Evolutionary conservation across 1,140 invertebrate genomes (phyloP), one percentile per base, ranked within the genome.

Genomic region (Pseudoatta argentina): DNA sequence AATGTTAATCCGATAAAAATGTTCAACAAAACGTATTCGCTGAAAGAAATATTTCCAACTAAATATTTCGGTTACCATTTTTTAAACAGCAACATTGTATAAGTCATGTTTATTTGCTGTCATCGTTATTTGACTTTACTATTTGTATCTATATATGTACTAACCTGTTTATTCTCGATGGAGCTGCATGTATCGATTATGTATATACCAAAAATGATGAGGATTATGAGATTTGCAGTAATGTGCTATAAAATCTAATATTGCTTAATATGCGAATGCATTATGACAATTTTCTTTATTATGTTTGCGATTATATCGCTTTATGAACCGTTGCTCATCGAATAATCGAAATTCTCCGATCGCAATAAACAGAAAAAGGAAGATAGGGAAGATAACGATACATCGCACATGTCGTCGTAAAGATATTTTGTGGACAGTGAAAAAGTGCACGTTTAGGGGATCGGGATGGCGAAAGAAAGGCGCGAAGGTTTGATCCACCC

Each of bases 371-470:
- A 12, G 48, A 44, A 3, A 21, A 7, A 44, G 27, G 5, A 51
- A 21, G 24, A 18, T n/a, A 44, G 3, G 16, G 14, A 67, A 71
- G 51, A n/a, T 61, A 57, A 30, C 71, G 34, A 57, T 76, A 53
- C 55, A 53, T 71, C 79, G 24, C 24, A 30, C 48, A 30, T 44
- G 34, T 57, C 24, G 86, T 18, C 44, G 53, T 83, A 83, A 39
- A 21, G 69, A 87, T 88, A 88, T 81, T 81, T 63, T 55, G 69
- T 48, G 86, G 18, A 51, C 30, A 63, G 63, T 67, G 86, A 73
- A 59, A 63, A 75, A 59, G 53, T 39, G 27, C 55, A 39, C 79
- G 79, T 73, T 83, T 83, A 83, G 55, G 14, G 39, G 67, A 86
- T 81, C 55, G 53, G 76, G 53, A 55, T 59, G 6, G 51, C 57